Evolutionary conservation across 1,140 invertebrate species (phyloP).

Genomic region (Meteorus sp.): DNA sequence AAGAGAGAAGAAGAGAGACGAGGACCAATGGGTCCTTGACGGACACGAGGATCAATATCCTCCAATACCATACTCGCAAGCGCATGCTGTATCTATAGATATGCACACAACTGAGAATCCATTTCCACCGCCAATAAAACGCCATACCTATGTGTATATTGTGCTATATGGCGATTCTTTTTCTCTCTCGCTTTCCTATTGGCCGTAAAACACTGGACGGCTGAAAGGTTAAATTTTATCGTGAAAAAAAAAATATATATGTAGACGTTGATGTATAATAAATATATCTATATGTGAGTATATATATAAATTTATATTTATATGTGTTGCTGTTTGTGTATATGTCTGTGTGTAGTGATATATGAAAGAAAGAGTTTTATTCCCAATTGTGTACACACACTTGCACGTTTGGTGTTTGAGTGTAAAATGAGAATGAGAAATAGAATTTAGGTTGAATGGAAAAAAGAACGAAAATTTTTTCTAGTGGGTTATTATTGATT

Average conservation of each 20-base stretch:
- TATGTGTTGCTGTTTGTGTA: not conserved
- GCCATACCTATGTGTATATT: slow-evolving; percentile 57
- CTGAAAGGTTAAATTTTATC: slow-evolving; percentile 58
- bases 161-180: slow-evolving; percentile 53
- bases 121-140: slow-evolving; percentile 59
- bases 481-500: too few relatives aligned
- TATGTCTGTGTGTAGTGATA: too few relatives aligned
- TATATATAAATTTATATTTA: slow-evolving; percentile 12
- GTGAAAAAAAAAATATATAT: slow-evolving; percentile 52
- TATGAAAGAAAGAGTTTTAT: too few relatives aligned
- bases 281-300: slow-evolving; percentile 1
- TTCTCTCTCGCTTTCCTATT: slow-evolving; percentile 47
- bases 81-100: slow-evolving; percentile 53
- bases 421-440: too few relatives aligned
- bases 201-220: slow-evolving; percentile 56
- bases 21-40: slow-evolving; percentile 57
- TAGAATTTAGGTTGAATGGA: too few relatives aligned
- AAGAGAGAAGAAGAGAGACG: slow-evolving; percentile 36
- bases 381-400: too few relatives aligned
- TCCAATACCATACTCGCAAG: slow-evolving; percentile 55
- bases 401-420: too few relatives aligned
- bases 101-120: slow-evolving; percentile 42
- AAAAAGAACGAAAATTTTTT: too few relatives aligned
- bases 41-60: slow-evolving; percentile 59
- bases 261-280: slow-evolving; percentile 39